A percentile compares a stretch with the other conserved stretches of the same genome.
Evolutionary conservation across 2,113 vertebrate genomes (phyloP).

Genomic region (Nibea coibor): DNA sequence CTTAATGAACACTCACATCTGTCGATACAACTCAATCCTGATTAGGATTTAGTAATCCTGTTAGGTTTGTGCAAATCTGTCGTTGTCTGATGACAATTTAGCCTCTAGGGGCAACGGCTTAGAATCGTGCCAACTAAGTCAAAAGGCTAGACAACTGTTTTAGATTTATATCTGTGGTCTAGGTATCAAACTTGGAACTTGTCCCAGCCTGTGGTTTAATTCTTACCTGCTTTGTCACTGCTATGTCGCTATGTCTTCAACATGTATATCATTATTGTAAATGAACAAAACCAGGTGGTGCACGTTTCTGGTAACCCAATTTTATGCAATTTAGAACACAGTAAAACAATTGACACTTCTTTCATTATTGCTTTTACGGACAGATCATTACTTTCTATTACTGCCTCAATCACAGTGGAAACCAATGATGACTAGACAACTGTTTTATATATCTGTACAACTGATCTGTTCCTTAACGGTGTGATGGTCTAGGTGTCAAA

Average conservation of each 20-base stretch:
- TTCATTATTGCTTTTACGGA: too few relatives aligned
- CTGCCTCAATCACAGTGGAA: too few relatives aligned
- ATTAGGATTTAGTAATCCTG: constrained; percentile 61
- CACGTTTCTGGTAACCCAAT: too few relatives aligned
- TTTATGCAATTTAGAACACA: too few relatives aligned
- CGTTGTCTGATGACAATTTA: too few relatives aligned
- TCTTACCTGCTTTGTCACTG: background rate
- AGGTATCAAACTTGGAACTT: background rate
- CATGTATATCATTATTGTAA: too few relatives aligned
- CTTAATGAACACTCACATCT: constrained; percentile 68
- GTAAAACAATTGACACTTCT: too few relatives aligned
- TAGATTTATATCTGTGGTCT: constrained; percentile 22
- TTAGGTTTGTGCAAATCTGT: constrained; percentile 46
- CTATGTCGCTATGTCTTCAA: too few relatives aligned
- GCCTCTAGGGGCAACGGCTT: too few relatives aligned
- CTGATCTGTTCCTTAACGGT: background rate
- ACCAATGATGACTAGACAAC: constrained; percentile 1
- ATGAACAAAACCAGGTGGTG: too few relatives aligned
- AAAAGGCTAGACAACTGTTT: constrained; percentile 20
- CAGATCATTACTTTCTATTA: too few relatives aligned
- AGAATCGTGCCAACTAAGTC: constrained; percentile 8
- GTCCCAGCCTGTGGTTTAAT: constrained; percentile 14
- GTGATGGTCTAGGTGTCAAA: constrained; percentile 12
- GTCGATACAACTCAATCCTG: constrained; percentile 63
- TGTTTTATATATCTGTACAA: constrained; percentile 19